A percentile compares a stretch with the other conserved stretches of the same genome.
Evolutionary conservation across 2,888 invertebrate genomes (phyloP).

Genomic region (Elysia crispata): DNA sequence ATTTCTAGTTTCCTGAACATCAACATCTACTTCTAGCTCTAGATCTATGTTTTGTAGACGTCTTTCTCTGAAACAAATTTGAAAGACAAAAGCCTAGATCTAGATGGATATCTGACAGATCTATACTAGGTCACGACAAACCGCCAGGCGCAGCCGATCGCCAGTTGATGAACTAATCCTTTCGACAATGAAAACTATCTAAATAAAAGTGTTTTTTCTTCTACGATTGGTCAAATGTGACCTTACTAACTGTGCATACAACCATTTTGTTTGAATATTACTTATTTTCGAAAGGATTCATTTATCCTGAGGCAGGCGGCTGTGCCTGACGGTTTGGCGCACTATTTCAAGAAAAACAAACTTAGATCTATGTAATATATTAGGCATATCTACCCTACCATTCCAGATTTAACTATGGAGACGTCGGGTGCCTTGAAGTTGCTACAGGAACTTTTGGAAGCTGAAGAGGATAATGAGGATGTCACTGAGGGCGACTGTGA

Average conservation of each 20-base stretch:
- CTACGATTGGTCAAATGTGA: constrained; percentile 9
- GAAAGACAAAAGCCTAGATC: constrained; percentile 4
- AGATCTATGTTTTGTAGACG: constrained; percentile 9
- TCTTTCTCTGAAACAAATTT: constrained; percentile 9
- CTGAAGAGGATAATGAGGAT: constrained; percentile 9
- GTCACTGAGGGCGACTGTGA: constrained; percentile 1
- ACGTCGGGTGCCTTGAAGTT: constrained; percentile 9
- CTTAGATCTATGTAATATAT: constrained; percentile 4
- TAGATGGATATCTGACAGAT: constrained; percentile 9
- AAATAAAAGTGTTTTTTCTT: constrained; percentile 1
- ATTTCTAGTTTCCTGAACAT: constrained; percentile 3
- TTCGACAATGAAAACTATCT: constrained; percentile 9
- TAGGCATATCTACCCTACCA: background rate
- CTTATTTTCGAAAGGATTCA: constrained; percentile 4
- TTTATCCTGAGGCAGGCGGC: constrained; percentile 9
- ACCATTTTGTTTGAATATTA: constrained; percentile 1
- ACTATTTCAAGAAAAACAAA: constrained; percentile 9
- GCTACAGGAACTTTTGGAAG: constrained; percentile 4
- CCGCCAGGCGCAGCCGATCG: background rate
- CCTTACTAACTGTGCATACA: background rate
- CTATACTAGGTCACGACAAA: constrained; percentile 4
- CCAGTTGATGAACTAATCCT: constrained; percentile 3
- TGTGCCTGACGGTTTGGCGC: constrained; percentile 4
- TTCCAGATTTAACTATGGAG: constrained; percentile 1
- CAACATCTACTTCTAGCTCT: constrained; percentile 4